Base-by-base conservation (phyloP, 2,797 vertebrate species). In the Pipistrellus pygmaeus region DNA sequence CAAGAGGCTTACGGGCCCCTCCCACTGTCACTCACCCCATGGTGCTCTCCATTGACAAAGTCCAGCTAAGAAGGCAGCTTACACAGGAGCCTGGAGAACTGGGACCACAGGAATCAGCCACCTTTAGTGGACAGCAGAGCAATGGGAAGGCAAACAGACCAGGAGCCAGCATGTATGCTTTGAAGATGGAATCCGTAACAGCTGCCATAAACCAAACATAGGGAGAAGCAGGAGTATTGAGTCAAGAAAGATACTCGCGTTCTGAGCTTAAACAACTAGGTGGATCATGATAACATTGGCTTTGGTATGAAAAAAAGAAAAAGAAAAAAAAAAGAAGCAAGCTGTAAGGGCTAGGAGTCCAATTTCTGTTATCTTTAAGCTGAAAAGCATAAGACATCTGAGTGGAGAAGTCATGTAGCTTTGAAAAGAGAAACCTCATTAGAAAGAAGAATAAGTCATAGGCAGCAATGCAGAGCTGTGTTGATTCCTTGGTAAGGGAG, bases 381-480 rank as follows among this genome's bases (percentile, higher is more conserved):
- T 32, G 62, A 60, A 20, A 69, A 35, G 32, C 15, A 18, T 76
- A 11, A 32, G 41, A 62, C 72, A 17, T 57, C n/a, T 32, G 78
- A 77, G 62, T 27, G 9, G 30, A 25, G 27, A 48, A 69, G 9
- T 69, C 38, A 90, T 10, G 41, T 12, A 30, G n/a, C 44, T 72
- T 9, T 81, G 32, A 69, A 72, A 91, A 73, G 62, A 91, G n/a
- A 82, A 81, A 41, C 30, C 30, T n/a, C 41, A 23, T 25, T 66
- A 51, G 11, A 72, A n/a, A 48, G 72, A 82, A 93, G 20, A 18
- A 18, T 11, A 57, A 93, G 57, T 20, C 46, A 62, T 18, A 66
- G 12, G 38, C 53, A 46, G 9, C 44, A 64, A 55, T 53, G 66
- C 20, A 60, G 46, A 88, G 46, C 10, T 8, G 30, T n/a, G 14